A percentile compares a stretch with the other conserved stretches of the same genome.
phyloP scores from a whole-genome alignment of 2,888 invertebrate genomes.

The Ametastegia equiseti region DNA sequence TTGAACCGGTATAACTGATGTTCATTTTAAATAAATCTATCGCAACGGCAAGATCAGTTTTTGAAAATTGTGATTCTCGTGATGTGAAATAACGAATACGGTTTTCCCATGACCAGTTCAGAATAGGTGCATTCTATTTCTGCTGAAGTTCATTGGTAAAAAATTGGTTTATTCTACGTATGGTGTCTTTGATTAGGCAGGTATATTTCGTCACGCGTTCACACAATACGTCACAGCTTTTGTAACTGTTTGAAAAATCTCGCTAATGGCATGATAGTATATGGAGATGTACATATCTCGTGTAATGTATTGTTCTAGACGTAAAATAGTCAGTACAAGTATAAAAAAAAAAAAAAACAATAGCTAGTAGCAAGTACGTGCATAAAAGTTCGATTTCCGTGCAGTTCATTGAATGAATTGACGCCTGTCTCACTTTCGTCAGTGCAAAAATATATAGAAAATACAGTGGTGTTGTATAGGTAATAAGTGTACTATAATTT shows the following conservation, averaged over 20 bases:
- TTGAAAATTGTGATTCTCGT: not conserved
- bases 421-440: not conserved
- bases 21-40: not conserved
- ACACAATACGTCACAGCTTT: not conserved
- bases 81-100: not conserved
- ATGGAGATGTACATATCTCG: not conserved
- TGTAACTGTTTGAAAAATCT: not conserved
- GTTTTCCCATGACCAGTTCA: not conserved
- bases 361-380: too few species aligned
- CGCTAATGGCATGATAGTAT: not conserved
- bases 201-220: not conserved
- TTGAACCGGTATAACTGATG: not conserved
- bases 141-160: not conserved
- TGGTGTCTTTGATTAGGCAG: not conserved
- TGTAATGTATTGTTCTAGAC: not conserved
- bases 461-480: too few species aligned
- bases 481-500: too few species aligned
- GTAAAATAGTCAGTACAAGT: not conserved
- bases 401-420: not conserved
- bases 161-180: conserved; percentile 1
- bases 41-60: not conserved
- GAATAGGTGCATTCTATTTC: not conserved
- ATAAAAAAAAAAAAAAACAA: too few species aligned
- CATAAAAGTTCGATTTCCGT: not conserved
- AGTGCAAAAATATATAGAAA: not conserved